Conservation (phyloP, 2,797 vertebrate species). For the Poeciliopsis infans region DNA sequence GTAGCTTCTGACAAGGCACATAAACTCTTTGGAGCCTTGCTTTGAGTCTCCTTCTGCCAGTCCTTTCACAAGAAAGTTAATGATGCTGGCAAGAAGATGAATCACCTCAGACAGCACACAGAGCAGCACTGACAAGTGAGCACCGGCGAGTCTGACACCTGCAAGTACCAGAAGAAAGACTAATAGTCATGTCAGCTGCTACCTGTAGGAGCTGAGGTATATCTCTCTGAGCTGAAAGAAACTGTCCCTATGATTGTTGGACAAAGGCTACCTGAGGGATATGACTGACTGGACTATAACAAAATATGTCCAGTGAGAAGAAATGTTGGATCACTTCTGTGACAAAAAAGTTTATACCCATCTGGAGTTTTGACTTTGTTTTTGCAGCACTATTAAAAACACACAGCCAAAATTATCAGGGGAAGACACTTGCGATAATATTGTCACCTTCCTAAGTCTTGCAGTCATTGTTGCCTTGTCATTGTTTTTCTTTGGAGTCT, state of each 20-base stretch:
- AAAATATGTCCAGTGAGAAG: constrained; percentile 53
- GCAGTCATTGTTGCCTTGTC: neutral
- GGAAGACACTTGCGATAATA: too few relatives aligned
- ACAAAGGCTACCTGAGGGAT: constrained; percentile 62
- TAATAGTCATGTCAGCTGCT: constrained; percentile 80
- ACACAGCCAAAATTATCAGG: neutral
- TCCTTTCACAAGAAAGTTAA: constrained; percentile 92
- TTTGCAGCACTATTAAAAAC: neutral
- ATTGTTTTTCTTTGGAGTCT: neutral
- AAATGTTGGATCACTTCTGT: constrained; percentile 37
- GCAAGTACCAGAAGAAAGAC: constrained; percentile 85
- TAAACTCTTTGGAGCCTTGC: constrained; percentile 78
- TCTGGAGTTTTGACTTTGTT: neutral
- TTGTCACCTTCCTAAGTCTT: neutral
- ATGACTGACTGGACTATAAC: constrained; percentile 50
- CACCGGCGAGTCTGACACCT: constrained; percentile 86
- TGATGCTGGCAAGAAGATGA: constrained; percentile 95
- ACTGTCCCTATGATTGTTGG: constrained; percentile 66
- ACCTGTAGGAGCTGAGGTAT: constrained; percentile 82
- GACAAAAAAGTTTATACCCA: constrained; percentile 21
- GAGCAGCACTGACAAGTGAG: constrained; percentile 89
- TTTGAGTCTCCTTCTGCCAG: constrained; percentile 88
- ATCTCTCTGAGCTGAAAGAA: constrained; percentile 75
- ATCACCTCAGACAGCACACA: constrained; percentile 93
- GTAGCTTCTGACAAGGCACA: constrained; percentile 85